A percentile compares a stretch with the other conserved stretches of the same genome.
phyloP scores from a whole-genome alignment of 2,888 invertebrate species.

The Sinopyrophorus schimmeli region DNA sequence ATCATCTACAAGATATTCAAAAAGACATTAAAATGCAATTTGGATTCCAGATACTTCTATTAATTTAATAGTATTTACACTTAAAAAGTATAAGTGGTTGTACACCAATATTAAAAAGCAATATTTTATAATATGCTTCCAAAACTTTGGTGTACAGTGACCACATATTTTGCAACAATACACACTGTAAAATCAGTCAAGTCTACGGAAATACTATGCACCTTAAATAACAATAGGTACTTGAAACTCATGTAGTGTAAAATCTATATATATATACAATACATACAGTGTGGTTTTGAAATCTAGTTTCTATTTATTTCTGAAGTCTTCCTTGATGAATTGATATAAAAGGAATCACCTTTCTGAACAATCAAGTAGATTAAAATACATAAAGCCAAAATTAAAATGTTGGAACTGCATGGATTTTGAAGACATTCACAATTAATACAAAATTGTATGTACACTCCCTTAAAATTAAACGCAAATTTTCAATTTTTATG shows the following conservation, averaged over 20 bases:
- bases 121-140: constrained; percentile 23
- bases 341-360: no score
- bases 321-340: no score
- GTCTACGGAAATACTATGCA: constrained; percentile 21
- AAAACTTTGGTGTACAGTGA: constrained; percentile 31
- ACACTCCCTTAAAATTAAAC: constrained; percentile 13
- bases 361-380: constrained; percentile 5
- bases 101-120: constrained; percentile 39
- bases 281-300: no score
- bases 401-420: no score
- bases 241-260: constrained; percentile 11
- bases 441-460: constrained; percentile 17
- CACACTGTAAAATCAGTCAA: constrained; percentile 21
- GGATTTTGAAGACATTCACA: constrained; percentile 11
- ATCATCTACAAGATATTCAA: no score
- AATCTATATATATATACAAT: constrained; percentile 5
- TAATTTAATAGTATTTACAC: constrained; percentile 40
- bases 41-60: no score
- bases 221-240: constrained; percentile 24
- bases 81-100: constrained; percentile 35
- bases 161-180: constrained; percentile 3
- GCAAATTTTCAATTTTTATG: constrained; percentile 7
- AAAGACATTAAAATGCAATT: no score
- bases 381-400: no score
- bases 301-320: no score